A percentile compares a stretch with the other conserved stretches of the same genome.
Evolutionary conservation across 2,797 vertebrate species (phyloP).

Genomic region (Graptemys geographica): DNA sequence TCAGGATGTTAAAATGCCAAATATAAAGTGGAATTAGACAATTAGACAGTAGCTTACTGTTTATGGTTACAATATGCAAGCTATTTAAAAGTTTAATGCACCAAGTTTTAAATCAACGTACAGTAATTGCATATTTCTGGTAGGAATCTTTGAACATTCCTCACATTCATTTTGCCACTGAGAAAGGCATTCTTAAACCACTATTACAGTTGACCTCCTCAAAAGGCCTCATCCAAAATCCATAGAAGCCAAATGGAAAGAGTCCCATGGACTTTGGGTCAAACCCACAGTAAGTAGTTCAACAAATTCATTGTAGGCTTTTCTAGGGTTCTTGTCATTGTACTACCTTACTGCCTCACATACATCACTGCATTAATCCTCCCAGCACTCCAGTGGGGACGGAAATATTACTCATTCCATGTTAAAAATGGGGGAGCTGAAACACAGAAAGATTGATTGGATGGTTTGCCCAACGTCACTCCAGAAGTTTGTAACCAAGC

Average conservation of each 20-base stretch:
- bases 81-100: neutral
- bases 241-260: neutral
- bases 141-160: constrained; percentile 57
- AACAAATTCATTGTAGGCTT: neutral
- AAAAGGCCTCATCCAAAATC: neutral
- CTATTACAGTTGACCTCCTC: constrained; percentile 22
- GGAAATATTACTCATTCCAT: neutral
- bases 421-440: neutral
- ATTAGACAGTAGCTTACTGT: neutral
- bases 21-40: neutral
- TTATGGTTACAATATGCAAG: neutral
- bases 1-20: neutral
- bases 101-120: neutral
- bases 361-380: neutral
- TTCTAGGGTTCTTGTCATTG: neutral
- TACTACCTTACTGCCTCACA: neutral
- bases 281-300: constrained; percentile 42
- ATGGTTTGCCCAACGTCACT: neutral
- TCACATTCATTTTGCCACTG: constrained; percentile 43
- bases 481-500: neutral
- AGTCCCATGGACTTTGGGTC: neutral
- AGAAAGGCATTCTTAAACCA: constrained; percentile 52
- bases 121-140: neutral
- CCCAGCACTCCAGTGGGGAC: neutral
- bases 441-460: neutral